Evolutionary conservation across 2,113 vertebrate species (phyloP).

Genomic region (Aspiorhynchus laticeps): DNA sequence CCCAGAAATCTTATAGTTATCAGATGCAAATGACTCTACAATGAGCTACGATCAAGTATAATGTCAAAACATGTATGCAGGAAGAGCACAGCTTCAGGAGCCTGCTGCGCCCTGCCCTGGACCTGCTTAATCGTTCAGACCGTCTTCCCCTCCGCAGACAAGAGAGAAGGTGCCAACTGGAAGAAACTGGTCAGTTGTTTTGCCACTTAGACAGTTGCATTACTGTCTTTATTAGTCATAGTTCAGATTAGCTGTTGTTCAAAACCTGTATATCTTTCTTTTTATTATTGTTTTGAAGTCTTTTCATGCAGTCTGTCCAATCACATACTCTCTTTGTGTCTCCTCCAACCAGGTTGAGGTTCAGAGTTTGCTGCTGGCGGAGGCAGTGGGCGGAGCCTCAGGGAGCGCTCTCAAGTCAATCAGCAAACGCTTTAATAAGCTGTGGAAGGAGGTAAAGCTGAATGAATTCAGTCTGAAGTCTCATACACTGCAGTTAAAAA

Average conservation of each 20-base stretch:
- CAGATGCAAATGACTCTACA: background rate
- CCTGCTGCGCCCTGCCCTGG: conserved; percentile 90
- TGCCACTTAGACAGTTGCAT: background rate
- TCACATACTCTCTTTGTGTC: background rate
- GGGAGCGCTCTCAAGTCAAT: conserved; percentile 81
- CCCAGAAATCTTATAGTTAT: background rate
- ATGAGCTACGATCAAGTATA: background rate
- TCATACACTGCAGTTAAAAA: background rate
- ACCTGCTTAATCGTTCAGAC: conserved; percentile 85
- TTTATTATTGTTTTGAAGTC: background rate
- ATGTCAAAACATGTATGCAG: conserved; percentile 66
- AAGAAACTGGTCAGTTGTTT: conserved; percentile 86
- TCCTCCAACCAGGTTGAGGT: conserved; percentile 84
- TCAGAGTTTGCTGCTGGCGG: conserved; percentile 88
- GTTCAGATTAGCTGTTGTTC: background rate
- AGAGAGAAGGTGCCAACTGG: conserved; percentile 87
- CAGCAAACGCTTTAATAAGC: conserved; percentile 84
- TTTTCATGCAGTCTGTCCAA: background rate
- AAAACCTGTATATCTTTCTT: background rate
- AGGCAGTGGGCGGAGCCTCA: conserved; percentile 90
- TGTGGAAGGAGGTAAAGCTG: conserved; percentile 87
- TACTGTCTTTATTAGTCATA: background rate
- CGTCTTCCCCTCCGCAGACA: conserved; percentile 83
- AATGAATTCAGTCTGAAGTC: background rate
- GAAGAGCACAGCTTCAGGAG: conserved; percentile 89